Base-by-base conservation (phyloP, 2,797 vertebrate species). In the Sarcoramphus papa region DNA sequence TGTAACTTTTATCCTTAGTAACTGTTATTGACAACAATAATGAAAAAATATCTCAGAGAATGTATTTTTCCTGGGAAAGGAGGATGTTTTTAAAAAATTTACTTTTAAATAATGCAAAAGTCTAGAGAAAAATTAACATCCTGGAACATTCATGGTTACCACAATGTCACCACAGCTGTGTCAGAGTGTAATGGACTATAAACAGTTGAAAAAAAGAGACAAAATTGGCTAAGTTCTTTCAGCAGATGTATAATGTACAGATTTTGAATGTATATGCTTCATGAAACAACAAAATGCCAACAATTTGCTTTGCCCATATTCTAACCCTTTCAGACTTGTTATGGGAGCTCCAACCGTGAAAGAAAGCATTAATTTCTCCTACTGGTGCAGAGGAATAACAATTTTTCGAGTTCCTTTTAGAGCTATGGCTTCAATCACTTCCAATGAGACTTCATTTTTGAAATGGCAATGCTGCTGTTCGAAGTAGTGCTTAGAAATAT, bases 181-280 rank as follows among this genome's bases (percentile, higher is more conserved):
- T 65, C 53, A 48, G 45, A 85, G 40, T 2, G 3, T 63, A 68
- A 81, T 21, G 12, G 35, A 77, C 23, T 57, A 90, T 24, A 65
- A 90, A 77, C 16, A 59, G 33, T 18, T 85, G 69, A 43, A 88
- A 88, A 88, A 83, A 82, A 79, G 69, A 81, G 24, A 72, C 14
- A 82, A 56, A 90, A 93, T 18, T 72, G 69, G 43, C 40, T 35
- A 50, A 68, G 43, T 40, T 75, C 59, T 92, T 97, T 70, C 69
- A 81, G 50, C 47, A 92, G 53, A 85, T 81, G 59, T 54, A 41
- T 51, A 92, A 92, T 28, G 60, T 54, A 86, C 31, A 85, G 40
- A 62, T 45, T 92, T 84, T 90, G 78, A 93, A 96, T 56, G n/a
- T 76, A 88, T 69, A 94, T 73, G 67, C 75, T 91, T 93, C 73